Evolutionary conservation across 2,113 vertebrate species (phyloP).

Genomic region (Puma concolor): DNA sequence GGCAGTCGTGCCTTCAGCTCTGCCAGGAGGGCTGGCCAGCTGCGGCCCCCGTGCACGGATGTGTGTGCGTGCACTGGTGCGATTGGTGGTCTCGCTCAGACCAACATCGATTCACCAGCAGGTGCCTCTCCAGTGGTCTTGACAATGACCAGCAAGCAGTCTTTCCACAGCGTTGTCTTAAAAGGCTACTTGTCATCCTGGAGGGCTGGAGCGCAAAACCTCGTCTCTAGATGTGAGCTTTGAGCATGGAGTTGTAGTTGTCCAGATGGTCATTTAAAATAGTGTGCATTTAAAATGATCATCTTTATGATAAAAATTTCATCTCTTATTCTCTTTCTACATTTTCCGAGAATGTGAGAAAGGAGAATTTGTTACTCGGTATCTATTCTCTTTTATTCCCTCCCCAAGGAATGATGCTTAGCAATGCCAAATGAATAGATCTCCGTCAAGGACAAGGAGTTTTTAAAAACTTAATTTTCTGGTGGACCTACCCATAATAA

Average conservation of each 20-base stretch:
- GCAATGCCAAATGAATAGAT: not conserved
- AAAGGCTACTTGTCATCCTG: not conserved
- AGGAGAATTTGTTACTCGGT: not conserved
- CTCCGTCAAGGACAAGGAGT: not conserved
- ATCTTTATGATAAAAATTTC: not conserved
- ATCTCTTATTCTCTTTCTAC: not conserved
- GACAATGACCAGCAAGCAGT: not conserved
- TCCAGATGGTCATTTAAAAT: slow-evolving; percentile 50
- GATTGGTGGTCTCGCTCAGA: not conserved
- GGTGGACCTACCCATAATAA: not conserved
- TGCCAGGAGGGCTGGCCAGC: not conserved
- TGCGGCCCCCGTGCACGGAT: not conserved
- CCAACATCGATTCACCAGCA: not conserved
- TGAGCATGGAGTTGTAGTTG: not conserved
- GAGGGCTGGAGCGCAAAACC: not conserved
- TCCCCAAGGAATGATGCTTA: not conserved
- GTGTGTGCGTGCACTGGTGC: not conserved
- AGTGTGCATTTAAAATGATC: not conserved
- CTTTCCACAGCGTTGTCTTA: not conserved
- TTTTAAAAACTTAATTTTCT: slow-evolving; percentile 52
- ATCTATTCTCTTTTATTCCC: not conserved
- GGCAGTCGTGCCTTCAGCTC: not conserved
- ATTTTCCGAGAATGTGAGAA: slow-evolving; percentile 27
- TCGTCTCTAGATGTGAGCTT: not conserved
- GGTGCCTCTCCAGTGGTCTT: slow-evolving; percentile 44